Conservation (phyloP, 2,888 invertebrate species). For the Clivina fossor region DNA sequence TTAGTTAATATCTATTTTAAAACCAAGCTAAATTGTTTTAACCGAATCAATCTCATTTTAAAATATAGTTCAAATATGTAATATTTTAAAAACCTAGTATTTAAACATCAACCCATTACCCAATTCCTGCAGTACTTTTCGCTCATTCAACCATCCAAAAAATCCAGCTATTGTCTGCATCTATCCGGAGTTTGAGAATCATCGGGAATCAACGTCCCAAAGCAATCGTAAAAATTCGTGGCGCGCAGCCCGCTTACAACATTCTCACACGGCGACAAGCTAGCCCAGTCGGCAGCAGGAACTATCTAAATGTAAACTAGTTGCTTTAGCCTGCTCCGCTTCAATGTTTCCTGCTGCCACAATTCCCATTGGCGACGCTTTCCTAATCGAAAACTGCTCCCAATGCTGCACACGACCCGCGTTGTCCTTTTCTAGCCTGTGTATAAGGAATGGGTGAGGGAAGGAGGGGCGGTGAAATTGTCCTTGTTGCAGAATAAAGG, state of each 20-base stretch:
- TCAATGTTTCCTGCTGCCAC: background rate
- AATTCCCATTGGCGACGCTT: too few relatives aligned
- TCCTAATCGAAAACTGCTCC: conserved; percentile 14
- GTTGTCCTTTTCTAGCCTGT: too few relatives aligned
- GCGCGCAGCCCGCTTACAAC: background rate
- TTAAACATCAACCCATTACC: background rate
- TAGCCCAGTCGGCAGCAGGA: background rate
- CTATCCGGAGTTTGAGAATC: too few relatives aligned
- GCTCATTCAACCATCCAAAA: background rate
- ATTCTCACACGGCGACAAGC: background rate
- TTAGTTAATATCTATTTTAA: too few relatives aligned
- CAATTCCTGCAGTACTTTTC: background rate
- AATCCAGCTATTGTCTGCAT: background rate
- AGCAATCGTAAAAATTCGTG: conserved; percentile 5
- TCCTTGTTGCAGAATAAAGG: too few relatives aligned
- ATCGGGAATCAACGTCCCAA: background rate
- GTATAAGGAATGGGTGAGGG: too few relatives aligned
- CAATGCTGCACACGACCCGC: too few relatives aligned
- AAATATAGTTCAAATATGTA: too few relatives aligned
- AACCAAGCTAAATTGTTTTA: too few relatives aligned
- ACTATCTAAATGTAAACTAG: conserved; percentile 11
- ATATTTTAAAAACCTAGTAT: too few relatives aligned
- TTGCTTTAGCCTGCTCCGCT: background rate
- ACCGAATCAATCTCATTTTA: too few relatives aligned
- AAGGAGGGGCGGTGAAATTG: too few relatives aligned